Base-by-base conservation (phyloP, 1,140 invertebrate genomes). In the Temnothorax nylanderi region DNA sequence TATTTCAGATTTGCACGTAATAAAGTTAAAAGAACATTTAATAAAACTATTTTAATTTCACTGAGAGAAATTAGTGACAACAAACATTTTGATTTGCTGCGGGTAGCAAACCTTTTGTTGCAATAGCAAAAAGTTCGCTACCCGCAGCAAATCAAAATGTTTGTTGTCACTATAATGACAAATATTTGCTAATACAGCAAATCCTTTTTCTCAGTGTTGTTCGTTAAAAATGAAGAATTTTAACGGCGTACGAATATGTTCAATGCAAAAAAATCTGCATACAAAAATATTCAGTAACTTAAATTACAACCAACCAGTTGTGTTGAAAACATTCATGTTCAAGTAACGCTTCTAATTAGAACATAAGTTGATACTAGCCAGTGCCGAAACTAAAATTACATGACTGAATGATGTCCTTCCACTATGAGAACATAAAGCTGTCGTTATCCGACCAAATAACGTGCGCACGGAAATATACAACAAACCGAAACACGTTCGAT, bases 351-450 rank as follows among this genome's bases (percentile, higher is more conserved):
- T 75, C 26, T 84, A 84, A 84, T 84, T 75, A 84, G 56, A 56
- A 34, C 54, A 41, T n/a, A 71, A n/a, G 7, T 75, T 75, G 74
- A 82, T 82, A 58, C 18, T 74, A 54, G 41, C 13, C 41, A 37
- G 13, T 54, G 32, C n/a, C 32, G 26, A 60, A 47, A 75, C 5
- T 74, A 84, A 84, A 84, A 84, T 84, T 84, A 72, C 69, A 32
- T 37, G 54, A 75, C 74, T 84, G 75, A 84, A 84, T 60, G 44
- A 84, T 75, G 62, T 47, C 41, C 67, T 34, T 60, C 51, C 18
- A 47, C 37, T 44, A 56, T 58, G 78, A 72, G 65, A 72, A 72
- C n/a, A n/a, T 84, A 84, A 84, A 84, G 54, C 80, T 60, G 54
- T 75, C 69, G 54, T 44, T 78, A 84, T 75, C 51, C 80, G 54